Evolutionary conservation across 1,140 invertebrate species (phyloP), one percentile per base, ranked within the genome.

Genomic region (Zaprionus ghesquierei): DNA sequence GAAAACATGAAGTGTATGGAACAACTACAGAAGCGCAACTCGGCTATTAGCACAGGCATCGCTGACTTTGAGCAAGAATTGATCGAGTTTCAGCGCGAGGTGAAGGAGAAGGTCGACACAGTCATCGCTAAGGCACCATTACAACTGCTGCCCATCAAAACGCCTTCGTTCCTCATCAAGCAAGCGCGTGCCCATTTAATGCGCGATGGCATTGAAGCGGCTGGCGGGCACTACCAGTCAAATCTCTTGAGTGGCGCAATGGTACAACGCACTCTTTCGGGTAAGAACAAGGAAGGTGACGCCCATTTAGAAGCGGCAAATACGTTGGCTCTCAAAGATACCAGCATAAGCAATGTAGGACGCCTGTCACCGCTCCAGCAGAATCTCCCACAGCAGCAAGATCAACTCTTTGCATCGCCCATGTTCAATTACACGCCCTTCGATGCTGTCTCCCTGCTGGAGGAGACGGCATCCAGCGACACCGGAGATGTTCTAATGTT

Each of bases 51-150:
- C 74, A 92, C 93, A 0, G 94, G 94, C 41, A 94, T 95, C 9
- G 87, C 93, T 23, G 91, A 92, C 49, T 92, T 97, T 3, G 94
- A 95, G 78, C 92, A 94, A 38, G 94, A 95, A 71, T 95, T 97
- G 90, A 82, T 93, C 20, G 92, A 94, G 51, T 95, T 96, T 78
- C 93, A 96, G 93, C 93, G 95, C 58, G 95, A 95, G 90, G 94
- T 97, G 10, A 93, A 93, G 18, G 92, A 94, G 18, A 94, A 95
- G 90, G 95, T 97, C 6, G 92, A 94, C 51, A 93, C 93, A 15
- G 94, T 96, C 1, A 90, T 96, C 31, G 92, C 93, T 15, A 94
- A 94, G 72, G 95, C 95, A 0, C 96, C 96, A 1, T 92, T 97
- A 3, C 94, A 94, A 31, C 94, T 97, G 62, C 94, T 94, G 74